Conservation (phyloP, 2,797 vertebrate genomes). For the Clamator glandarius region DNA sequence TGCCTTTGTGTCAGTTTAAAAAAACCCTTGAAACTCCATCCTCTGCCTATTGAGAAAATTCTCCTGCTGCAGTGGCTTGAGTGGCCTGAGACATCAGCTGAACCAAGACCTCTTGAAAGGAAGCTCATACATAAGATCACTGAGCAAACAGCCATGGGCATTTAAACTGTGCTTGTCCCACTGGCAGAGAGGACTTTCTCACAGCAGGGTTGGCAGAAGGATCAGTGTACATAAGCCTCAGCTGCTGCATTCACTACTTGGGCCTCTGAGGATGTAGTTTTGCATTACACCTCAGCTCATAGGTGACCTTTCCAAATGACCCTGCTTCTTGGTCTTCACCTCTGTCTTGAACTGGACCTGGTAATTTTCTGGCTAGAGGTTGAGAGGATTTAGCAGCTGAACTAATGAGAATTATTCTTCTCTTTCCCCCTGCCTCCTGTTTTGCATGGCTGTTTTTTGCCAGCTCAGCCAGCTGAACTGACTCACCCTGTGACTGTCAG, state of each 20-base stretch:
- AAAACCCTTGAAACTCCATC: not conserved
- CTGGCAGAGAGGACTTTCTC: not conserved
- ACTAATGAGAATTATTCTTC: not conserved
- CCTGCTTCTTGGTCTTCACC: not conserved
- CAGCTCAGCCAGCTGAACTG: not conserved
- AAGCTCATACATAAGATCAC: not conserved
- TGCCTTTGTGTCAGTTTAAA: not conserved
- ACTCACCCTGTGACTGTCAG: not conserved
- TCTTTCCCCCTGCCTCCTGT: fast-evolving
- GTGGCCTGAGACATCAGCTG: not conserved
- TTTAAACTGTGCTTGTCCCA: not conserved
- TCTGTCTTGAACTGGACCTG: not conserved
- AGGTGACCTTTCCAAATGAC: not conserved
- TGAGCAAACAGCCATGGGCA: not conserved
- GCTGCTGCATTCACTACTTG: not conserved
- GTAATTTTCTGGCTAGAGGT: not conserved
- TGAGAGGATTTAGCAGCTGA: not conserved
- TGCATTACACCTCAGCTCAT: not conserved
- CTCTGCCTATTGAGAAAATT: not conserved
- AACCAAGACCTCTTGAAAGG: not conserved
- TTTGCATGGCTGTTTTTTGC: not conserved
- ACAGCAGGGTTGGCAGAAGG: not conserved
- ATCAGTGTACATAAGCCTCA: fast-evolving
- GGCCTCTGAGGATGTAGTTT: not conserved
- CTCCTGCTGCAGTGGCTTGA: not conserved